Percentiles rank a stretch among this genome's conserved stretches.
Evolutionary conservation across 1,140 invertebrate genomes (phyloP).

Genomic region (Druon quercuslanigerum): DNA sequence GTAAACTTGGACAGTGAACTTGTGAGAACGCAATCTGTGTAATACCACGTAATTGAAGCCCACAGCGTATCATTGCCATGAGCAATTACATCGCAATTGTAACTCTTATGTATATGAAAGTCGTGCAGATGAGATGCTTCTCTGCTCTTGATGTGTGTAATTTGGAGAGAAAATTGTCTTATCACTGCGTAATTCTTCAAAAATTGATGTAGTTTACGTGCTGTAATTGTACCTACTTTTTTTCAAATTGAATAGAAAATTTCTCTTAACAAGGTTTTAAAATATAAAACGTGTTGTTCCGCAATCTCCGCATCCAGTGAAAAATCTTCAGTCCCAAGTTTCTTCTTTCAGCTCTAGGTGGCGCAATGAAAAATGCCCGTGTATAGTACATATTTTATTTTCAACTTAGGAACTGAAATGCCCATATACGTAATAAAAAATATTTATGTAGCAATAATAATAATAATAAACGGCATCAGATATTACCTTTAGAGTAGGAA

Average conservation of each 20-base stretch:
- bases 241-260: not conserved
- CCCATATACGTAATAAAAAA: conserved; percentile 65
- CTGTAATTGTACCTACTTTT: not conserved
- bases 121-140: conserved; percentile 17
- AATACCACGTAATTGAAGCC: conserved; percentile 21
- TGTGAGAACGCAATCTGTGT: not conserved
- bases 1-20: not conserved
- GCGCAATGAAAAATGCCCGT: conserved; percentile 39
- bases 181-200: not conserved
- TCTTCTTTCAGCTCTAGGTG: conserved; percentile 20
- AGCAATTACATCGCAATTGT: conserved; percentile 27
- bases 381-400: conserved; percentile 65
- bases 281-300: not conserved
- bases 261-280: too few species aligned
- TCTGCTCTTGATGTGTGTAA: not conserved
- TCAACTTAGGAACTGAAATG: conserved; percentile 68
- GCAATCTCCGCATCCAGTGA: not conserved
- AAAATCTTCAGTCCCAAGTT: not conserved
- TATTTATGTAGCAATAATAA: conserved; percentile 59
- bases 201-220: not conserved
- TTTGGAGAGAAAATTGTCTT: conserved; percentile 6
- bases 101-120: conserved; percentile 29
- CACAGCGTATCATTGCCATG: conserved; percentile 12
- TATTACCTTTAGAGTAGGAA: conserved; percentile 60
- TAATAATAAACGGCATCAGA: conserved; percentile 43